Evolutionary conservation across 2,888 invertebrate species (phyloP), one percentile per base, ranked within the genome.

Genomic region (Entomobrya proxima): DNA sequence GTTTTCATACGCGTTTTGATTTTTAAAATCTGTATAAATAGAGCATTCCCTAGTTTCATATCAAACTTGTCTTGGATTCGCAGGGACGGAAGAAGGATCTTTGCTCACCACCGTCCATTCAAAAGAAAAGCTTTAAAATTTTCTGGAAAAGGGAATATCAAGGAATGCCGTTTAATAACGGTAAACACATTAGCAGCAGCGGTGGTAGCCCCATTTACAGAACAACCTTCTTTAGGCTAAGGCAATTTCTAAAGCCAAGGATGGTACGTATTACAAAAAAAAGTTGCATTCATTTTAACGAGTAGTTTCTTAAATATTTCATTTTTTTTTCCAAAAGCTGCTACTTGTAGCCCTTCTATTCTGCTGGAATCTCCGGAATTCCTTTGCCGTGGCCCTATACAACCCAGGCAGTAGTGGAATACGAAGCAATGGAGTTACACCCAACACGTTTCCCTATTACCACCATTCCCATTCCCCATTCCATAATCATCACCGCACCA

Each of bases 341-440:
- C 4, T 83, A 52, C 32, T 83, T 24, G 13, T 76, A 13, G 77
- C 69, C 4, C 76, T 83, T 7, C 67, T 83, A 0, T 24, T 83
- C 6, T 52, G 83, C 47, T 83, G 83, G 83, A 76, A 83, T 24
- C 40, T 83, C 30, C 76, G 69, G 7, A 83, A 83, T 21, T 83
- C 83, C 15, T 18, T 67, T 5, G 44, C 52, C 1, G 76, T 76
- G 13, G 72, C 72, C 7, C 37, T 74, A 1, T 44, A 76, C n/a
- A 50, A 67, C 32, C 50, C 44, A 1, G 32, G 9, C n/a, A 32
- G 7, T 15, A 52, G 76, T 0, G 61, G 61, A n/a, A n/a, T 15
- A 3, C 1, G 4, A 5, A 30, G 18, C 11, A 67, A 4, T 18
- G 52, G 32, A 3, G 30, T 37, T 21, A 13, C 35, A 21, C 32